Conservation (phyloP, 2,797 vertebrate species). For the Sarcoramphus papa region DNA sequence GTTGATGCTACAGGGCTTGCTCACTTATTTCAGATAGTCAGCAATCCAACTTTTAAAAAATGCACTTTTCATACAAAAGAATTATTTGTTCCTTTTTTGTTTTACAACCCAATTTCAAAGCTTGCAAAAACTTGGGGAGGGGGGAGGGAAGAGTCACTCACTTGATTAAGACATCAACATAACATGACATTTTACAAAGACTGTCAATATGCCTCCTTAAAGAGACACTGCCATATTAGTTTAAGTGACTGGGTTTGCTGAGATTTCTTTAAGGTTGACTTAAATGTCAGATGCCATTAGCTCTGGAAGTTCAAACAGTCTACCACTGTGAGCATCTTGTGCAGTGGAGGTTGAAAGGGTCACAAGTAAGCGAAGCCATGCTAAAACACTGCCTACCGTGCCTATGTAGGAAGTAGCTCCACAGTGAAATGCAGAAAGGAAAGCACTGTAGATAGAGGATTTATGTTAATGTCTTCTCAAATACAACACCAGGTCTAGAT, state of each 20-base stretch:
- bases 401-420: background rate
- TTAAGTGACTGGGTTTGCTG: conserved; percentile 62
- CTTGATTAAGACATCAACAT: conserved; percentile 31
- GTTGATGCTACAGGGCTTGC: conserved; percentile 53
- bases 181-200: conserved; percentile 2
- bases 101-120: conserved; percentile 39
- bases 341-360: conserved; percentile 54
- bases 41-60: conserved; percentile 18
- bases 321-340: conserved; percentile 16
- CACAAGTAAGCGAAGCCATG: conserved; percentile 38
- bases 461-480: conserved; percentile 61
- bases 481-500: conserved; percentile 27
- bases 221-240: conserved; percentile 24
- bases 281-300: conserved; percentile 72
- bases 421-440: conserved; percentile 25
- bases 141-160: background rate
- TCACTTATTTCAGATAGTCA: conserved; percentile 49
- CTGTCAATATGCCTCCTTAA: conserved; percentile 41
- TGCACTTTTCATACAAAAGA: conserved; percentile 1
- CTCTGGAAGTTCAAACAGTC: conserved; percentile 55
- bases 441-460: conserved; percentile 36
- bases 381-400: background rate
- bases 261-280: conserved; percentile 71
- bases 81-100: conserved; percentile 32
- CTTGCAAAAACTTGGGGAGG: background rate